These are phyloP conservation scores for Himalopsyche japonica DNA, from an alignment of 2,888 invertebrate species.

Conservation along the genomic window DNA sequence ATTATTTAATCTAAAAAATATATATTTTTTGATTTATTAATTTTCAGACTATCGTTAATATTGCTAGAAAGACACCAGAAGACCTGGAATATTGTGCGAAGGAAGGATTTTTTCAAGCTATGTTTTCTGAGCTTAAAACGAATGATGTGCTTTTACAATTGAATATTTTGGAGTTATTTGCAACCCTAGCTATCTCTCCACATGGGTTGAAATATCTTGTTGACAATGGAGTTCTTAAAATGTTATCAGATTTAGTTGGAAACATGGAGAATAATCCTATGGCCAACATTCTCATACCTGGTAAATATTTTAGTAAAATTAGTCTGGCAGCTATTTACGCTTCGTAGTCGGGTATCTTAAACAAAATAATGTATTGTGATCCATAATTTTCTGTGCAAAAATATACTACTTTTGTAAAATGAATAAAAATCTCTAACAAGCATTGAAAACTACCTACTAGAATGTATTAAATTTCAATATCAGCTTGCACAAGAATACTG, in stretches of 20 bases:
- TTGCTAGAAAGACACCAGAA: slow-evolving; percentile 64
- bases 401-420: background rate
- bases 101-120: slow-evolving; percentile 66
- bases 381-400: background rate
- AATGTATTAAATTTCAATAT: no score
- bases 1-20: no score
- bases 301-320: slow-evolving; percentile 45
- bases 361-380: no score
- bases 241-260: slow-evolving; percentile 65
- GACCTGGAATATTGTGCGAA: slow-evolving; percentile 63
- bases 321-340: no score
- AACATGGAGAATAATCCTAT: slow-evolving; percentile 65
- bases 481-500: no score
- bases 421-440: no score
- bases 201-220: slow-evolving; percentile 78
- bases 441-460: no score
- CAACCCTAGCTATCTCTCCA: slow-evolving; percentile 68
- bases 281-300: slow-evolving; percentile 70
- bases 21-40: background rate
- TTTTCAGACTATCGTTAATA: slow-evolving; percentile 64
- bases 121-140: slow-evolving; percentile 68
- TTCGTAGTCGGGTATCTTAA: no score
- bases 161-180: slow-evolving; percentile 78
- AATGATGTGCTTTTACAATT: slow-evolving; percentile 78
- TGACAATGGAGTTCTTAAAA: slow-evolving; percentile 65